These are phyloP conservation scores for Anarhynchus alexandrinus DNA, from an alignment of 2,113 vertebrate species.

Conservation along the genomic window DNA sequence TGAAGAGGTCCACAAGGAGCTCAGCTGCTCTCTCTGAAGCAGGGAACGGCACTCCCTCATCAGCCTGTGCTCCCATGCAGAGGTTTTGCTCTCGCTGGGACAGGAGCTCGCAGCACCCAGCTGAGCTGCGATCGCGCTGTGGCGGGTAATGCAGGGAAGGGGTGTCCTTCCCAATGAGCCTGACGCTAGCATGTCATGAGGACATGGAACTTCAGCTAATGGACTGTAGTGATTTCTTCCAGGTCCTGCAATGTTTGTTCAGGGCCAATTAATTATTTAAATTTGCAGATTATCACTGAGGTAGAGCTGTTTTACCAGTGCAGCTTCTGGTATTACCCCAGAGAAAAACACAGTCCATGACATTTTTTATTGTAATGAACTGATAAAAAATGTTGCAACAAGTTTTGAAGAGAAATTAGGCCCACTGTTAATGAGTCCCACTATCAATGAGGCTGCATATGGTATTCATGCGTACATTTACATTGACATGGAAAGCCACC, in stretches of 20 bases:
- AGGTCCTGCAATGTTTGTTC: not conserved
- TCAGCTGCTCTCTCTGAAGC: not conserved
- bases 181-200: not conserved
- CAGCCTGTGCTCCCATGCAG: not conserved
- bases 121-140: not conserved
- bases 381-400: not conserved
- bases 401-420: not conserved
- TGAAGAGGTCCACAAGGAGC: not conserved
- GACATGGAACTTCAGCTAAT: not conserved
- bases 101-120: too few species aligned
- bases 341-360: not conserved
- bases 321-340: not conserved
- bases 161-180: not conserved
- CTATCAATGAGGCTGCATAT: not conserved
- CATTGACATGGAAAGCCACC: not conserved
- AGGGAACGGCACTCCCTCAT: not conserved
- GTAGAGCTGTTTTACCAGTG: not conserved
- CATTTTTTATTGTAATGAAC: not conserved
- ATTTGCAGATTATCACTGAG: not conserved
- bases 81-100: not conserved
- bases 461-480: not conserved
- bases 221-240: not conserved
- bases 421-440: not conserved
- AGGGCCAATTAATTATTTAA: not conserved
- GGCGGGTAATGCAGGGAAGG: not conserved